Evolutionary conservation across 1,140 invertebrate species (phyloP).

Genomic region (Saccostrea cuccullata): DNA sequence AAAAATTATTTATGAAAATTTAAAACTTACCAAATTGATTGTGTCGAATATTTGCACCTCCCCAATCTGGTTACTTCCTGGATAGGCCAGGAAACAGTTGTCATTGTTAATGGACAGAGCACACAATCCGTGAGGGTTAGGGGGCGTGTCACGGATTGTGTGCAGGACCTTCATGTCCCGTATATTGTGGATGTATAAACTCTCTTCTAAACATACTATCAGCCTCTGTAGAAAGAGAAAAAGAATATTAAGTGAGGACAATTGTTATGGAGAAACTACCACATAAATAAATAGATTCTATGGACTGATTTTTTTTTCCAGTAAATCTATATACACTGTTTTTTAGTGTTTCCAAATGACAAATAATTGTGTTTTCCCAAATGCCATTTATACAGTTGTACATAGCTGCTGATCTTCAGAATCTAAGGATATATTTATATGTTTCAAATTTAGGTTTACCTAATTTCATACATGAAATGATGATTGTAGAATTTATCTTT

Average conservation of each 20-base stretch:
- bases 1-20: background rate
- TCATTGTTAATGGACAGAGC: constrained; percentile 93
- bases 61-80: constrained; percentile 93
- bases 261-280: too few species aligned
- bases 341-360: too few species aligned
- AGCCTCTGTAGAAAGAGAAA: constrained; percentile 85
- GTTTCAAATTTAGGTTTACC: too few species aligned
- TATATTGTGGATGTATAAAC: constrained; percentile 99
- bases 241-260: background rate
- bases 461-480: too few species aligned
- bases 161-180: constrained; percentile 99
- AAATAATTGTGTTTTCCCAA: too few species aligned
- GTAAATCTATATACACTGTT: too few species aligned
- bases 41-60: constrained; percentile 99
- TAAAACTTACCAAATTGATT: constrained; percentile 89
- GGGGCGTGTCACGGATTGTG: constrained; percentile 98
- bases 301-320: too few species aligned
- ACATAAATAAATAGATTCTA: too few species aligned
- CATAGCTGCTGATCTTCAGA: too few species aligned
- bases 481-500: too few species aligned
- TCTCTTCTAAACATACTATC: constrained; percentile 98
- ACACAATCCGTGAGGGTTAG: constrained; percentile 94
- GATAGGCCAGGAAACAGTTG: constrained; percentile 97
- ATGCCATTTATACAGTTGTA: too few species aligned
- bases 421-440: too few species aligned